phyloP scores from a whole-genome alignment of 2,797 vertebrate genomes.

The Telmatherina bonti region DNA sequence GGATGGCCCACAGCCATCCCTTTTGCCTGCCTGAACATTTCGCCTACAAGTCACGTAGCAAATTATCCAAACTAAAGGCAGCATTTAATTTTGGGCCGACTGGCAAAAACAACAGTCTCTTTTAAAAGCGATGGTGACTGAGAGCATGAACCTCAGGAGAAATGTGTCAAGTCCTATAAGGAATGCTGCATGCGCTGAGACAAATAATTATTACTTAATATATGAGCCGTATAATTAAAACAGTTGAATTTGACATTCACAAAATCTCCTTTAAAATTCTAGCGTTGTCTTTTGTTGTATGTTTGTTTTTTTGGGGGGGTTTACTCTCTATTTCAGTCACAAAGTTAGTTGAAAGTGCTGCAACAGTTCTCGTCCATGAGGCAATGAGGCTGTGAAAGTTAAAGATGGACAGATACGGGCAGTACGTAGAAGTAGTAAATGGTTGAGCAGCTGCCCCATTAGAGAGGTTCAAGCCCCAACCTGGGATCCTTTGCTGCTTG shows the following conservation, averaged over 20 bases:
- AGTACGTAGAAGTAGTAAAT: too few relatives aligned
- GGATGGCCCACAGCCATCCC: background rate
- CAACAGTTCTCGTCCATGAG: too few relatives aligned
- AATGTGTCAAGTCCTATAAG: constrained; percentile 28
- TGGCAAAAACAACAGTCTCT: background rate
- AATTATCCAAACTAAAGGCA: background rate
- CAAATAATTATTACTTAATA: background rate
- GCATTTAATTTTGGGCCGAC: constrained; percentile 6
- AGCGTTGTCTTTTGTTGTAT: background rate
- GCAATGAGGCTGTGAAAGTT: too few relatives aligned
- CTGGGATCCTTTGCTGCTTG: too few relatives aligned
- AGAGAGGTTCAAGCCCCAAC: too few relatives aligned
- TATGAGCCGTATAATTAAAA: constrained; percentile 1
- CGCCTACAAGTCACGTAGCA: constrained; percentile 2
- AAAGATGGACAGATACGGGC: too few relatives aligned
- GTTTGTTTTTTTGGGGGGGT: too few relatives aligned
- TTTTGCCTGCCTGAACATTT: constrained; percentile 3
- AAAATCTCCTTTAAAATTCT: constrained; percentile 11
- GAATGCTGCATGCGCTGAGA: background rate
- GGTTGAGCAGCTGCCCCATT: too few relatives aligned
- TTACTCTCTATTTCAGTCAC: background rate
- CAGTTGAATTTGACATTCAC: background rate
- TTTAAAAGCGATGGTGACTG: constrained; percentile 11
- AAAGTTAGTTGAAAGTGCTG: background rate
- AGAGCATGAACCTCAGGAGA: constrained; percentile 13